These are phyloP conservation scores for Protonemura montana DNA, from an alignment of 2,888 invertebrate genomes.

Conservation along the genomic window DNA sequence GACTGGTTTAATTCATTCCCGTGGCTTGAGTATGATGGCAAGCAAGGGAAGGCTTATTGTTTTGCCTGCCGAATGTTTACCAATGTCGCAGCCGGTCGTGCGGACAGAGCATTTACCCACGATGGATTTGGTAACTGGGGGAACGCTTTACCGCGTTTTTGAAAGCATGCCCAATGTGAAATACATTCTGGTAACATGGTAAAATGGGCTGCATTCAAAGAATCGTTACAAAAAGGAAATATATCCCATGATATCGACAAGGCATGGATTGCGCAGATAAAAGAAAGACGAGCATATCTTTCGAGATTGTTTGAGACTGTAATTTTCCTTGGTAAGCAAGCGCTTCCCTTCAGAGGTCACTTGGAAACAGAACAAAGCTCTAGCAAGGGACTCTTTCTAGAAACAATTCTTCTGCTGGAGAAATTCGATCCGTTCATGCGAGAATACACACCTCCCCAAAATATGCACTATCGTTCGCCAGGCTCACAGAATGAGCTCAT, in stretches of 20 bases:
- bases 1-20: slow-evolving; percentile 12
- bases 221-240: slow-evolving; percentile 1
- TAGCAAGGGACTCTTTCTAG: slow-evolving; percentile 15
- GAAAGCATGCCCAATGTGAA: slow-evolving; percentile 4
- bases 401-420: neutral
- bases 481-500: slow-evolving; percentile 23
- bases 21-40: slow-evolving; percentile 1
- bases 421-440: slow-evolving; percentile 8
- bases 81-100: slow-evolving; percentile 12
- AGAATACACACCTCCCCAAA: slow-evolving; percentile 13
- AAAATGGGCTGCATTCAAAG: slow-evolving; percentile 12
- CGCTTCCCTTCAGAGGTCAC: slow-evolving; percentile 5
- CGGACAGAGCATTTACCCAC: slow-evolving; percentile 12
- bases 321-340: slow-evolving; percentile 21
- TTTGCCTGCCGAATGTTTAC: slow-evolving; percentile 12
- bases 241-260: slow-evolving; percentile 19
- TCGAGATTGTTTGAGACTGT: slow-evolving; percentile 1
- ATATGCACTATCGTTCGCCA: slow-evolving; percentile 21
- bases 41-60: slow-evolving; percentile 7
- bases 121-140: slow-evolving; percentile 12
- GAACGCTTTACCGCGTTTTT: neutral
- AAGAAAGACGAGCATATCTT: slow-evolving; percentile 9
- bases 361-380: neutral
- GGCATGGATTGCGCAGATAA: neutral
- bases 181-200: neutral